Base-by-base conservation (phyloP, 2,113 vertebrate genomes). In the Donacobius atricapilla region DNA sequence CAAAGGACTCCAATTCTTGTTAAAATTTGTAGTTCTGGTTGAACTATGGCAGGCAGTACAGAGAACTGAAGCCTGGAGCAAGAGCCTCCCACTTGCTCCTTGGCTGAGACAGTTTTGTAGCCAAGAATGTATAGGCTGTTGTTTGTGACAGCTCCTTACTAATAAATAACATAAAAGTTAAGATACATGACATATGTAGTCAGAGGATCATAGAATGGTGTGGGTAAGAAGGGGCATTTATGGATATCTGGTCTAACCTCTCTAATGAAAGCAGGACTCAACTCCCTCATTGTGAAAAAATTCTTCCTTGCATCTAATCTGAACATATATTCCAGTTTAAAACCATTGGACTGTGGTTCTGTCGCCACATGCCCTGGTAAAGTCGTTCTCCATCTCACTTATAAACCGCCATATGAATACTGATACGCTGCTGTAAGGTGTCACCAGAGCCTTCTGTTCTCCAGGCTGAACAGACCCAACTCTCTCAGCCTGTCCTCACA, bases 331-430 rank as follows among this genome's bases (percentile, higher is more conserved):
- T 53, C 27, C 22, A 48, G 8, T 86, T 83, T 79, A 37, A 91
- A 86, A 48, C 15, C 1, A 5, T 31, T 65, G 8, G 3, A 8
- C 8, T 2, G 4, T 73, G 20, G 10, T 81, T 76, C 48, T 90
- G 22, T 27, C 35, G 39, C 30, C 56, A 37, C 19, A 58, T 12
- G 5, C 19, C 25, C 15, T 37, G 12, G 11, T 63, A 57, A 54
- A 54, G 19, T 18, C 9, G 42, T 13, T 45, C 11, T 40, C 5
- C 8, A 6, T 44, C 27, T 61, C 63, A 56, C 23, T 27, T 19
- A 21, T 7, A 53, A 57, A 16, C 2, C 3, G 2, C 13, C 3
- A 11, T 33, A 7, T 11, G 17, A 13, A 42, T 22, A 61, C 2
- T 44, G 27, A 25, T 5, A 60, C 8, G 5, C 28, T 51, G 25